Percentiles rank a stretch among this genome's conserved stretches.
Evolutionary conservation across 2,113 vertebrate species (phyloP).

Genomic region (Phocoena phocoena): DNA sequence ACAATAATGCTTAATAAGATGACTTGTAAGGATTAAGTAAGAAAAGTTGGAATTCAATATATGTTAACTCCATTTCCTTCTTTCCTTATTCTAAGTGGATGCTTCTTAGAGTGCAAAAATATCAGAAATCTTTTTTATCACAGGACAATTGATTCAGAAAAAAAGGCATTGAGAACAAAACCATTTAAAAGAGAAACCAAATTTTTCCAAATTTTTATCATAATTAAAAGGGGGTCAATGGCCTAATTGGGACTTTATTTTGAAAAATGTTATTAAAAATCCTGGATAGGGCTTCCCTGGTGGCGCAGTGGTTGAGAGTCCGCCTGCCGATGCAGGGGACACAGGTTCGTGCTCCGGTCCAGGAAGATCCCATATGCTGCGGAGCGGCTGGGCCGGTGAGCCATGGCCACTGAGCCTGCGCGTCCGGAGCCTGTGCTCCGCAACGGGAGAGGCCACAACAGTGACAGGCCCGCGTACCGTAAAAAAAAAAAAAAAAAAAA

Average conservation of each 20-base stretch:
- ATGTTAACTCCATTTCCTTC: not conserved
- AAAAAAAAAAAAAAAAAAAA: too few species aligned
- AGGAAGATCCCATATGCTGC: too few species aligned
- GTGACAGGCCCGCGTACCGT: too few species aligned
- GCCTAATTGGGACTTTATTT: not conserved
- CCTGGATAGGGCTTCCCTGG: not conserved
- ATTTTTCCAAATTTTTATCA: not conserved
- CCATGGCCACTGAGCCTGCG: too few species aligned
- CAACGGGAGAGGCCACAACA: too few species aligned
- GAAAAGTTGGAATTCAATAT: not conserved
- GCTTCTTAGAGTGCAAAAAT: not conserved
- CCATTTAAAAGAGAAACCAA: not conserved
- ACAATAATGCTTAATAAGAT: not conserved
- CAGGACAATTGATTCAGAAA: not conserved
- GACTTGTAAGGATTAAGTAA: not conserved
- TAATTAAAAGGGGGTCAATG: not conserved
- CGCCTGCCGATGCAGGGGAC: too few species aligned
- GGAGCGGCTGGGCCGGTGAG: too few species aligned
- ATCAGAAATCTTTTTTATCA: not conserved
- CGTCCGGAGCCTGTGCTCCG: too few species aligned
- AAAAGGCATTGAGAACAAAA: not conserved
- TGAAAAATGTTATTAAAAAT: conserved; percentile 7
- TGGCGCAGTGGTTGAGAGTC: too few species aligned
- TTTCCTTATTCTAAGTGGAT: not conserved
- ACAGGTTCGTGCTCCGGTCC: too few species aligned